A percentile compares a stretch with the other conserved stretches of the same genome.
phyloP scores from a whole-genome alignment of 2,797 vertebrate species.

The Paedocypris micromegethes region DNA sequence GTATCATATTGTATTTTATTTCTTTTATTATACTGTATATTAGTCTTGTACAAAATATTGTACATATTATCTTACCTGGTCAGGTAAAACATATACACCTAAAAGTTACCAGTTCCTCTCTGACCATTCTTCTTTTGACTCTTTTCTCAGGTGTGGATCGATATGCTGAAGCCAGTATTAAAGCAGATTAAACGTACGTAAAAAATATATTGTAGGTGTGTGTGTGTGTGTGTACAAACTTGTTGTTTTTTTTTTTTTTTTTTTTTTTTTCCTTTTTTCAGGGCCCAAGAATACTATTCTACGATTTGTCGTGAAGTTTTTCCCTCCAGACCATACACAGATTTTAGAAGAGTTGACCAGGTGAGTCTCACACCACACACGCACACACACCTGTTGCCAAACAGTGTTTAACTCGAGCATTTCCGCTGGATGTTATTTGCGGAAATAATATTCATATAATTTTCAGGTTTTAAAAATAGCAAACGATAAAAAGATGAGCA shows the following conservation, averaged over 20 bases:
- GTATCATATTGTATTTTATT: too few species aligned
- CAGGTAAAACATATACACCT: not conserved
- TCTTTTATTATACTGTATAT: too few species aligned
- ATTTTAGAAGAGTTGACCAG: constrained; percentile 93
- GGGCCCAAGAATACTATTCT: constrained; percentile 87
- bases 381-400: too few species aligned
- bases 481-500: too few species aligned
- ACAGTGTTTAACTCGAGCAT: too few species aligned
- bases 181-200: constrained; percentile 89
- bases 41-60: too few species aligned
- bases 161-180: constrained; percentile 90
- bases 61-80: too few species aligned
- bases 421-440: too few species aligned
- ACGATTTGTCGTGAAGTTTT: constrained; percentile 96
- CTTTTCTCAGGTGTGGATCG: constrained; percentile 87
- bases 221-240: too few species aligned
- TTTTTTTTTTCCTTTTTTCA: constrained; percentile 44
- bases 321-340: constrained; percentile 90
- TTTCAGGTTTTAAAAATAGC: too few species aligned
- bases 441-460: too few species aligned
- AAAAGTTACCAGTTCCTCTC: not conserved
- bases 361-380: constrained; percentile 60
- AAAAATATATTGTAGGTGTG: not conserved
- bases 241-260: too few species aligned
- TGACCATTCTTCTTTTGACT: not conserved